Conservation (phyloP, 2,888 invertebrate species). For the Xanthia icteritia region DNA sequence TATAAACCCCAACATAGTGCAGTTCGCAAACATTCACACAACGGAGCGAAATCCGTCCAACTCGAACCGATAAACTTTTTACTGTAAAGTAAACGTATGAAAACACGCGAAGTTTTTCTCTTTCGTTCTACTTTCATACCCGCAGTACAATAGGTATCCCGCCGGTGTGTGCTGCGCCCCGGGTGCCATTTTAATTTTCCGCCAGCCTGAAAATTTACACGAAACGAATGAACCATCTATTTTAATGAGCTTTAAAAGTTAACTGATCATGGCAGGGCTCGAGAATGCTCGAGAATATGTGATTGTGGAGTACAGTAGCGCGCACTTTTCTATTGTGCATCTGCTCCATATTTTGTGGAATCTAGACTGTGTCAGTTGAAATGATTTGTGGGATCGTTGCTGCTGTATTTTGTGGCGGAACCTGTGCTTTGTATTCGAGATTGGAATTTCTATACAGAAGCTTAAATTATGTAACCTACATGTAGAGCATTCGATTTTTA, state of each 20-base stretch:
- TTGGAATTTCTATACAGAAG: slow-evolving; percentile 23
- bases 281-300: slow-evolving; percentile 62
- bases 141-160: slow-evolving; percentile 64
- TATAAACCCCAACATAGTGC: slow-evolving; percentile 17
- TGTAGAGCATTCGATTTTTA: background rate
- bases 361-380: slow-evolving; percentile 44
- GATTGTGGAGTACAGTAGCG: slow-evolving; percentile 41
- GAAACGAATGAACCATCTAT: slow-evolving; percentile 88
- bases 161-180: slow-evolving; percentile 76
- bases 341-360: slow-evolving; percentile 57
- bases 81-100: slow-evolving; percentile 79
- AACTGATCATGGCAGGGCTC: slow-evolving; percentile 81
- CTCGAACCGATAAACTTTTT: slow-evolving; percentile 80
- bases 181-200: slow-evolving; percentile 90
- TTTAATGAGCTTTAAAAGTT: slow-evolving; percentile 90
- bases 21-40: slow-evolving; percentile 55
- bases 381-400: slow-evolving; percentile 48
- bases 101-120: slow-evolving; percentile 81
- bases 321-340: slow-evolving; percentile 53
- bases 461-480: slow-evolving; percentile 3
- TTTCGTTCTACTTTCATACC: slow-evolving; percentile 81
- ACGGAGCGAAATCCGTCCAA: slow-evolving; percentile 66
- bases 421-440: slow-evolving; percentile 13
- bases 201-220: slow-evolving; percentile 86
- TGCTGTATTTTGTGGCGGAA: slow-evolving; percentile 14